These are phyloP conservation scores for Pammene aurita DNA, from an alignment of 2,888 invertebrate species.

Conservation along the genomic window DNA sequence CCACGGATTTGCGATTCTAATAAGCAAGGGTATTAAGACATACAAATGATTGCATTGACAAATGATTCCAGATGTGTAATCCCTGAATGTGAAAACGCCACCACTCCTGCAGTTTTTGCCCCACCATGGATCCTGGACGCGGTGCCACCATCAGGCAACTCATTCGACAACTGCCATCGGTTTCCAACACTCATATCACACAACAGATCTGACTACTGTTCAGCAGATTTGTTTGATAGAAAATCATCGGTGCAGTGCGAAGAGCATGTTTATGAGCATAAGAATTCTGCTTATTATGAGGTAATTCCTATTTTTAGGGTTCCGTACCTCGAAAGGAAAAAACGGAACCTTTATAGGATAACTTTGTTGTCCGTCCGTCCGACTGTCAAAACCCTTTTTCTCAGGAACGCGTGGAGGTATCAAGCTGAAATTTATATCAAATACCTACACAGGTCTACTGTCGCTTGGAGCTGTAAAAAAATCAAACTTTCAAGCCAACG, in stretches of 20 bases:
- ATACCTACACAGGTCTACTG: no score
- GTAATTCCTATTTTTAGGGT: no score
- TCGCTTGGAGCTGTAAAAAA: no score
- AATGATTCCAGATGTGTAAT: constrained; percentile 29
- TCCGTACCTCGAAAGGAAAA: no score
- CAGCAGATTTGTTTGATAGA: constrained; percentile 14
- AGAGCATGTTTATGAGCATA: constrained; percentile 28
- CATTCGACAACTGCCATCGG: constrained; percentile 25
- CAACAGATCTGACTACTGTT: not conserved
- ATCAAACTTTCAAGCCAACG: no score
- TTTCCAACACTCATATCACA: not conserved
- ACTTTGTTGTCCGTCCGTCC: no score
- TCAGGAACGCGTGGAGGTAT: no score
- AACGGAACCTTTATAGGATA: no score
- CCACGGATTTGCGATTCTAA: no score
- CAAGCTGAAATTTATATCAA: no score
- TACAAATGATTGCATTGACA: not conserved
- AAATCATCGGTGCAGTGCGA: constrained; percentile 3
- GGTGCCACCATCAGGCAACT: constrained; percentile 5
- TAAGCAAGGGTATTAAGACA: no score
- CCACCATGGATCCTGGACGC: constrained; percentile 25
- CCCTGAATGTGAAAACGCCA: constrained; percentile 24
- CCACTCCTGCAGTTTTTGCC: not conserved
- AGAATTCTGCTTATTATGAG: constrained; percentile 21
- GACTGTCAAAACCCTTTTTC: no score